Base-by-base conservation (phyloP, 2,797 vertebrate genomes). In the Alcedo quadribrachys region DNA sequence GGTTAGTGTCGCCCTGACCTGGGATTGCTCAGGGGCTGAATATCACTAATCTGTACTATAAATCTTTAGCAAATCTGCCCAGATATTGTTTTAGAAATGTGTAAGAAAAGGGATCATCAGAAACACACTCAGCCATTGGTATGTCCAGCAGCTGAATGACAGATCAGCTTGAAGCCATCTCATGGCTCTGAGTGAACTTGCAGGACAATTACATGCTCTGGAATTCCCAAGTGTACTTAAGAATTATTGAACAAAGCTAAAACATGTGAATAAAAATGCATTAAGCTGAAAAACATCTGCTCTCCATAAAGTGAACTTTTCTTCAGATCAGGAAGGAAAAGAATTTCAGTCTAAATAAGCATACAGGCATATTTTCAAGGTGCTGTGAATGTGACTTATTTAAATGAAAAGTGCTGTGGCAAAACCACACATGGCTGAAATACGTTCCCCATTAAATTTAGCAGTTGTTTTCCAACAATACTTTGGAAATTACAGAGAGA, bases 181-280 rank as follows among this genome's bases (percentile, higher is more conserved):
- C 79, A 50, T 45, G 53, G 79, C 76, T 94, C 88, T 75, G 70
- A 91, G 83, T 24, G 37, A 95, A 88, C 87, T 57, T 67, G 81
- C 85, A 93, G 95, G 92, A 96, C 94, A 92, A 93, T 93, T 94
- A 94, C 78, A 96, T 14, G 75, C 77, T 91, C 82, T 70, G 79
- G 60, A 94, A 94, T 92, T 67, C 96, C 89, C 93, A 76, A 83
- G 60, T 55, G 92, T 67, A 27, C 92, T 63, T 80, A 81, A 85
- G 92, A 96, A 70, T 94, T 94, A 96, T 89, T 94, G 93, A 96
- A 96, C 90, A 94, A 96, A 95, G 85, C 74, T 89, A 79, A 87
- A 95, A 95, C 93, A 95, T 66, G 62, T 40, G 94, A 94, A 94
- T 94, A 89, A 94, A 95, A 96, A 92, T 65, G 85, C 85, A 95